Conservation (phyloP, 2,113 vertebrate species). For the Turdus rufiventris region DNA sequence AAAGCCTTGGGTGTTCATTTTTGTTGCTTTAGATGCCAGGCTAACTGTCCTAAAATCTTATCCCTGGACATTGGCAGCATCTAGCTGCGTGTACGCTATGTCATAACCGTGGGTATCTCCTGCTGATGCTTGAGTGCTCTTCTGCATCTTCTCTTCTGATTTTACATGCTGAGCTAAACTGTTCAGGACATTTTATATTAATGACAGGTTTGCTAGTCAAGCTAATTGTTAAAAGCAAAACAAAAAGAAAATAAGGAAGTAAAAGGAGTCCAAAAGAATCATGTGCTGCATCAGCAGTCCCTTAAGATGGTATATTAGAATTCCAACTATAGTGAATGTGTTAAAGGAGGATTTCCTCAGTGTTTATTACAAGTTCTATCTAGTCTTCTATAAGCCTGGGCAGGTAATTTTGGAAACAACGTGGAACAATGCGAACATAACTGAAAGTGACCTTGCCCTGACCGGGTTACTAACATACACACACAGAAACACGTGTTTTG, state of each 20-base stretch:
- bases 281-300: neutral
- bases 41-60: neutral
- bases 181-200: neutral
- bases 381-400: neutral
- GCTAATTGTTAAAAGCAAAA: neutral
- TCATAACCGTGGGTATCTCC: accelerated
- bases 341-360: neutral
- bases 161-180: neutral
- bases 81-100: accelerated
- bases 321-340: neutral
- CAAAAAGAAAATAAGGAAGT: neutral
- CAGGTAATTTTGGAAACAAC: neutral
- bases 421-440: neutral
- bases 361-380: neutral
- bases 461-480: accelerated
- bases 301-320: neutral
- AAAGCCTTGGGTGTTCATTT: neutral
- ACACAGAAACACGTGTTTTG: neutral
- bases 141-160: neutral
- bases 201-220: neutral
- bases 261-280: neutral
- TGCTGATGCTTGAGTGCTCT: neutral
- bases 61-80: accelerated
- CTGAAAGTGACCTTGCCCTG: neutral
- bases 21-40: neutral